phyloP scores from a whole-genome alignment of 2,113 vertebrate species.

The Eulacestoma nigropectus region DNA sequence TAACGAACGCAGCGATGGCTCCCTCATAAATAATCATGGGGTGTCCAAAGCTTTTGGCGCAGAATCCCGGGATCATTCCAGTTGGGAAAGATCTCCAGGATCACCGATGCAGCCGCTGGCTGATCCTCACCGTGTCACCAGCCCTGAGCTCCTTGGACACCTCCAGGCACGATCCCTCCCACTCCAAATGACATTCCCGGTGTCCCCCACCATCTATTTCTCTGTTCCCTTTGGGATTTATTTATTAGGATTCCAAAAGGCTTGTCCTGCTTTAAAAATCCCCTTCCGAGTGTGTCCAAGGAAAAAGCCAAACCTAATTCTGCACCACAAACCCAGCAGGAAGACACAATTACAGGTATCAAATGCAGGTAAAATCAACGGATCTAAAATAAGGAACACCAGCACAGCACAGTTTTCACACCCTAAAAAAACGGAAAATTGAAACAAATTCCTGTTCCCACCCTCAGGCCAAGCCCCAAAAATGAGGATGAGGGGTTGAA shows the following conservation, averaged over 20 bases:
- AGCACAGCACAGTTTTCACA: accelerated
- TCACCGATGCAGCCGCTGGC: background rate
- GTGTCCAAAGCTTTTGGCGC: background rate
- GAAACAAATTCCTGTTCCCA: background rate
- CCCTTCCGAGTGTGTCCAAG: accelerated
- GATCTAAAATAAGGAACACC: background rate
- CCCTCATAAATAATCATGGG: background rate
- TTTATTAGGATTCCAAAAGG: background rate
- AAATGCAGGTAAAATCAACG: accelerated
- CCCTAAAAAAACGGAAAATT: accelerated
- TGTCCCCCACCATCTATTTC: background rate
- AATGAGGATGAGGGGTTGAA: accelerated
- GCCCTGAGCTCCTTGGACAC: background rate
- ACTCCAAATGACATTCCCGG: background rate
- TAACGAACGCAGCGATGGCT: background rate
- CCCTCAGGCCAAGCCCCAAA: background rate
- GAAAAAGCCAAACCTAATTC: background rate
- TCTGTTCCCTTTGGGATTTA: background rate
- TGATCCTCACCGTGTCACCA: background rate
- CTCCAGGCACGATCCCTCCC: background rate
- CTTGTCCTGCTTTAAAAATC: background rate
- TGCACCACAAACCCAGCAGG: background rate
- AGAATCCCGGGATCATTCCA: background rate
- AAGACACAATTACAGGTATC: accelerated
- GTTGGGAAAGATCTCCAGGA: background rate